Base-by-base conservation (phyloP, 2,797 vertebrate genomes). In the Sebastes steindachneri region DNA sequence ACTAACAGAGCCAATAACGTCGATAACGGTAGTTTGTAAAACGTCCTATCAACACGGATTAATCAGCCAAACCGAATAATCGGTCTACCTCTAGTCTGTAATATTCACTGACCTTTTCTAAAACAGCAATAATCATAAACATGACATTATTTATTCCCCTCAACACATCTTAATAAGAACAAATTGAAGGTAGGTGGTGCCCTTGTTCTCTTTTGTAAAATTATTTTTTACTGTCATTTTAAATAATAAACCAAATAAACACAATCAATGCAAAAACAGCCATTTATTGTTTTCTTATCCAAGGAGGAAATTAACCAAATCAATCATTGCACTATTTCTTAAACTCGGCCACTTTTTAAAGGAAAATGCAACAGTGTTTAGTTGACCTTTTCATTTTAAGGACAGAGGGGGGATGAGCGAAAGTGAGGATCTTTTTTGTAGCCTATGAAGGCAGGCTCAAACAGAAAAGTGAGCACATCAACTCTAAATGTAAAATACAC, bases 261-360 rank as follows among this genome's bases (percentile, higher is more conserved):
- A 82, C 69, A 80, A 74, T 58, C 14, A 79, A 83, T 79, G 86
- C 64, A 89, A 92, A 91, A 92, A 90, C 85, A 90, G 81, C 75
- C 57, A 90, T 94, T 93, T 94, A 89, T 94, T 94, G 55, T 79
- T 81, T 90, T 90, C n/a, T 85, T 88, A 83, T 83, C 74, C 68
- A 81, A 82, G 71, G 76, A 75, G 78, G 68, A 84, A 86, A 85
- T 75, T 4, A 88, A 88, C 71, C 67, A 85, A 87, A 84, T 77
- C 28, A 87, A 82, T 77, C 81, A 86, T 75, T 86, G 86, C 79
- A 86, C 80, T 76, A 82, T 67, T 79, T 86, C 55, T 75, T 73
- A 31, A 80, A 73, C 64, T 68, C 45, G 79, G 67, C 7, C 79
- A 60, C 15, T 60, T 77, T 84, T 82, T n/a, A 85, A 90, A 86